A percentile compares a stretch with the other conserved stretches of the same genome.
Evolutionary conservation across 2,888 invertebrate species (phyloP).

Genomic region (Ernsta delagoae): DNA sequence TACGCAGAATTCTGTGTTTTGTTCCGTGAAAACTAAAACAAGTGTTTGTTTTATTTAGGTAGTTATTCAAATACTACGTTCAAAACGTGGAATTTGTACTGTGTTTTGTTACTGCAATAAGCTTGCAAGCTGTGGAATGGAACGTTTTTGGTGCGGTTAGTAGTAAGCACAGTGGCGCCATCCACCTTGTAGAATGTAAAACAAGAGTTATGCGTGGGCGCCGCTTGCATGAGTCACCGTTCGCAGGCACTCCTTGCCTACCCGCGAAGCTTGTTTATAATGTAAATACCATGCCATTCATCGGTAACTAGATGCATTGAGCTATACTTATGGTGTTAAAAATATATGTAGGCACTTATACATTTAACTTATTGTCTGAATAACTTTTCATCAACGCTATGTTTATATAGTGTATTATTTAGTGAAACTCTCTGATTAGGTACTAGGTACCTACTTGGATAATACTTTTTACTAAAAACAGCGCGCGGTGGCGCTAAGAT

Average conservation of each 20-base stretch:
- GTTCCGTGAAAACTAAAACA: neutral
- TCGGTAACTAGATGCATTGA: conserved; percentile 37
- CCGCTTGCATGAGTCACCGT: conserved; percentile 59
- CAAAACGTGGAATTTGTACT: conserved; percentile 30
- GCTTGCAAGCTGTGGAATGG: conserved; percentile 12
- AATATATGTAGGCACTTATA: no score
- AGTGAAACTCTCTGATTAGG: no score
- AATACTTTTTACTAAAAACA: no score
- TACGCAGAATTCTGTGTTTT: neutral
- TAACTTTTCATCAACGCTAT: no score
- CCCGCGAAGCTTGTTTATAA: conserved; percentile 40
- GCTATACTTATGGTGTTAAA: neutral
- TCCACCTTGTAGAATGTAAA: conserved; percentile 58
- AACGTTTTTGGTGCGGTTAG: conserved; percentile 33
- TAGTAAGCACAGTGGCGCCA: conserved; percentile 53
- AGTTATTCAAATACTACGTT: conserved; percentile 1
- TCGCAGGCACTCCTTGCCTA: conserved; percentile 59
- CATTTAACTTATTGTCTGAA: no score
- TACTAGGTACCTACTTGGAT: no score
- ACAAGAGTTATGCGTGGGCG: conserved; percentile 63
- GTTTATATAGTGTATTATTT: no score
- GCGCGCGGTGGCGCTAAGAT: no score
- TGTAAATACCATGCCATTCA: conserved; percentile 46
- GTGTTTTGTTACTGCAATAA: conserved; percentile 31
- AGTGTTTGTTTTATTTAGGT: neutral